Conservation (phyloP, 92 coral and sea anemone genomes). For the Umimayanthus kanabou region DNA sequence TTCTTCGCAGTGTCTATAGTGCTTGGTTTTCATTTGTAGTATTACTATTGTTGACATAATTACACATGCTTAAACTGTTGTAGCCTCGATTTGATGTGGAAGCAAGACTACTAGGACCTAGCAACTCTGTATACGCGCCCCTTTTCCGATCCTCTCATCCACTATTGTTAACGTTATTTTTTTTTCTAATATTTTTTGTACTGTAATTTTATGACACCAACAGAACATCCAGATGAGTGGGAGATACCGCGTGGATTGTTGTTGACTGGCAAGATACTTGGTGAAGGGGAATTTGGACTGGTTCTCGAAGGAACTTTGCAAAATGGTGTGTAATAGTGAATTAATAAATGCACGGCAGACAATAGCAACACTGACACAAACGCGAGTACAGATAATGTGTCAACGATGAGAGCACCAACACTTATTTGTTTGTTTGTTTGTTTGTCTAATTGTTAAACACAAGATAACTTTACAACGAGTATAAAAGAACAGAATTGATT, state of each 20-base stretch:
- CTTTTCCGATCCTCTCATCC: too few species aligned
- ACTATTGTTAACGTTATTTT: too few species aligned
- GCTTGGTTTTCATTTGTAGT: too few species aligned
- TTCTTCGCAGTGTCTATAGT: too few species aligned
- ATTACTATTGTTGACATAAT: too few species aligned
- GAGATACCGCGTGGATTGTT: constrained; percentile 33
- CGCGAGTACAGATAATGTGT: background rate
- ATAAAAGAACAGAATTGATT: too few species aligned
- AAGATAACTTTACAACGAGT: too few species aligned
- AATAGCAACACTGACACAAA: background rate
- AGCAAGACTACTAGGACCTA: too few species aligned
- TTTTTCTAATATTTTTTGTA: background rate
- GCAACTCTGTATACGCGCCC: too few species aligned
- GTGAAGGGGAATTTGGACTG: constrained; percentile 42
- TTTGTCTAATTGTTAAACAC: too few species aligned
- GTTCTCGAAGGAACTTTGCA: constrained; percentile 31
- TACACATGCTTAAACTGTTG: background rate
- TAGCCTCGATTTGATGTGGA: too few species aligned
- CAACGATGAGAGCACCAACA: background rate
- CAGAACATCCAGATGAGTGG: constrained; percentile 11
- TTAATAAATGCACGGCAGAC: background rate
- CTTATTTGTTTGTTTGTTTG: too few species aligned
- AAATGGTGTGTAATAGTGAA: constrained; percentile 8
- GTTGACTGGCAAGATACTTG: background rate
- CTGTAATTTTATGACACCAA: background rate